Evolutionary conservation across 2,113 vertebrate species (phyloP), one percentile per base, ranked within the genome.

Genomic region (Callopanchax toddi): DNA sequence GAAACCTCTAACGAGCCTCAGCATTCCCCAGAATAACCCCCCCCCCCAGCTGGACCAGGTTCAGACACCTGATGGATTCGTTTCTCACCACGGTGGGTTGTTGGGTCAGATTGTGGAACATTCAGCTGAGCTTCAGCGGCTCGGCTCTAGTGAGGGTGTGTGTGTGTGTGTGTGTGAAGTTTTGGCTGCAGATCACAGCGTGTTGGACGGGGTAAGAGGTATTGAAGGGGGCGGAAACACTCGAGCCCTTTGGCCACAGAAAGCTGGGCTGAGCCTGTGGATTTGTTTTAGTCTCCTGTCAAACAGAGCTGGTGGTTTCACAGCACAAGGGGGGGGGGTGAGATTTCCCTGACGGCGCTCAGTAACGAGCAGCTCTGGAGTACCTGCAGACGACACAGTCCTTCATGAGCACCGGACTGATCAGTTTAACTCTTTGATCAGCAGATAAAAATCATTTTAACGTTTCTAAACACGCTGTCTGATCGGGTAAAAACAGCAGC

Each of bases 261-360:
- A 43, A 68, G 68, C 76, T 69, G 73, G 82, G 71, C 71, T 6
- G 61, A 78, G 78, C 80, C 78, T 82, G 83, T 79, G 80, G 86
- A 79, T 86, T 82, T 85, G 78, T 85, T 86, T 79, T 82, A 86
- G 76, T 81, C 79, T 76, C 79, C 29, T 83, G 86, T 86, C 86
- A 86, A 84, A 86, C 84, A 82, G 72, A 79, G 82, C 72, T 69
- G 78, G 67, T 73, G 72, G 74, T 69, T 73, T 64, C 52, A 59
- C 74, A 48, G 82, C 75, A 78, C 81, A 81, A 82, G 78, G 11
- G 36, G 36, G 36, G 36, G 36, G 36, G 36, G 34, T 2, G 29
- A 8, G 29, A n/a, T n/a, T n/a, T n/a, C n/a, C n/a, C n/a, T n/a
- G n/a, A n/a, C n/a, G n/a, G n/a, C n/a, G n/a, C n/a, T n/a, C n/a